phyloP scores from a whole-genome alignment of 2,888 invertebrate genomes.

The Parascotia fuliginaria region DNA sequence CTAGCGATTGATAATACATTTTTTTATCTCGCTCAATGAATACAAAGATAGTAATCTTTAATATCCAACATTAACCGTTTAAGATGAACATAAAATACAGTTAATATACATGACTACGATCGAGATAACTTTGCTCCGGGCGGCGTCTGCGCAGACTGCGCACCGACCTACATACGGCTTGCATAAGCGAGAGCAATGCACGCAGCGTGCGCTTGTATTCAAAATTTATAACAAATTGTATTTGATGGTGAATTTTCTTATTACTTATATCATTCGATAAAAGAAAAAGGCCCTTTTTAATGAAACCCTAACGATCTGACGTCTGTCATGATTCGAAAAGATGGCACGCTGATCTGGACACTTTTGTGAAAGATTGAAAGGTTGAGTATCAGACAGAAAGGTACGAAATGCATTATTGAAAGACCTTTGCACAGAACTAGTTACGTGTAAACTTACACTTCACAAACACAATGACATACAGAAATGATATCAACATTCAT shows the following conservation, averaged over 20 bases:
- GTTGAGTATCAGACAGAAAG: too few species aligned
- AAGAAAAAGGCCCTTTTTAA: too few species aligned
- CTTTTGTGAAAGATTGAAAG: too few species aligned
- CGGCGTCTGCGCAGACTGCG: conserved; percentile 40
- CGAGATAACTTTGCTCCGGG: conserved; percentile 46
- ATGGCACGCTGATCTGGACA: too few species aligned
- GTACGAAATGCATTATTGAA: too few species aligned
- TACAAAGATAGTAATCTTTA: conserved; percentile 9
- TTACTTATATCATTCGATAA: too few species aligned
- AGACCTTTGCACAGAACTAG: too few species aligned
- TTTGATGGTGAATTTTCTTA: neutral
- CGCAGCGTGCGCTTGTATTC: conserved; percentile 55
- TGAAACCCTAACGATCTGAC: too few species aligned
- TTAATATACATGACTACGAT: conserved; percentile 45
- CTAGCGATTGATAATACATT: neutral
- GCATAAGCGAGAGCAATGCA: conserved; percentile 52
- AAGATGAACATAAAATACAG: conserved; percentile 41
- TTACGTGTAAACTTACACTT: too few species aligned
- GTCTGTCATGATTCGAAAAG: too few species aligned
- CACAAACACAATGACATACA: too few species aligned
- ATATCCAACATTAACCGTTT: conserved; percentile 21
- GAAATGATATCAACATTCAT: too few species aligned
- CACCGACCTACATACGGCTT: conserved; percentile 55
- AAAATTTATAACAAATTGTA: conserved; percentile 53
- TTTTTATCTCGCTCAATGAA: conserved; percentile 6